These are phyloP conservation scores for Pionites leucogaster DNA, from an alignment of 2,113 vertebrate genomes.

Conservation along the genomic window DNA sequence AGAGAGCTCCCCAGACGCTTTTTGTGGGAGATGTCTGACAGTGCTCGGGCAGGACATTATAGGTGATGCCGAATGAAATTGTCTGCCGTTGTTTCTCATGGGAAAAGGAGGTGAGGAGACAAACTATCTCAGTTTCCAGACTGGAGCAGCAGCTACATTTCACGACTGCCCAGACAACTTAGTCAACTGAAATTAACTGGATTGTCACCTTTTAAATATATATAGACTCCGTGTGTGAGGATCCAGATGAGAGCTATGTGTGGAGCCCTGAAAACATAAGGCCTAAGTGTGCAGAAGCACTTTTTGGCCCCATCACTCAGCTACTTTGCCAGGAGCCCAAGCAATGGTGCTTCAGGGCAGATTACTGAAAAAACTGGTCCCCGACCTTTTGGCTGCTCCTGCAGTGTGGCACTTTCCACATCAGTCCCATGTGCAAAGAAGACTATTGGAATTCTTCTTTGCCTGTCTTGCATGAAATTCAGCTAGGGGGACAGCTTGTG, in stretches of 20 bases:
- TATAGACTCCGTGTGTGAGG: neutral
- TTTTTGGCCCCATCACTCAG: neutral
- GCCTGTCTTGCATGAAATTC: neutral
- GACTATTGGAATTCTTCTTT: neutral
- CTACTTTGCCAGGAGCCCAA: neutral
- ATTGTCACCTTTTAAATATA: neutral
- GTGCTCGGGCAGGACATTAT: accelerated
- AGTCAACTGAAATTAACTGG: neutral
- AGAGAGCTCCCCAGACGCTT: neutral
- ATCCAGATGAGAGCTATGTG: neutral
- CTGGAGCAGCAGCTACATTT: neutral
- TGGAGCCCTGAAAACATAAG: neutral
- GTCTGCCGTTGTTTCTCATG: neutral
- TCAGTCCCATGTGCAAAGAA: neutral
- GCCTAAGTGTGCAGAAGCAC: neutral
- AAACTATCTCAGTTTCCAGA: neutral
- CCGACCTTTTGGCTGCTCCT: neutral
- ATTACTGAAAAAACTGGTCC: neutral
- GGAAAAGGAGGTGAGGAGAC: neutral
- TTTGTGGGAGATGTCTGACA: neutral
- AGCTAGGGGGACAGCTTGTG: accelerated
- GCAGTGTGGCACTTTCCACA: neutral
- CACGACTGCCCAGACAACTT: neutral
- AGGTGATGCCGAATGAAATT: neutral
- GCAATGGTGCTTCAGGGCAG: neutral